Percentiles rank a stretch among this genome's conserved stretches.
Evolutionary conservation across 2,888 invertebrate species (phyloP).

Genomic region (Drosophila mercatorum): DNA sequence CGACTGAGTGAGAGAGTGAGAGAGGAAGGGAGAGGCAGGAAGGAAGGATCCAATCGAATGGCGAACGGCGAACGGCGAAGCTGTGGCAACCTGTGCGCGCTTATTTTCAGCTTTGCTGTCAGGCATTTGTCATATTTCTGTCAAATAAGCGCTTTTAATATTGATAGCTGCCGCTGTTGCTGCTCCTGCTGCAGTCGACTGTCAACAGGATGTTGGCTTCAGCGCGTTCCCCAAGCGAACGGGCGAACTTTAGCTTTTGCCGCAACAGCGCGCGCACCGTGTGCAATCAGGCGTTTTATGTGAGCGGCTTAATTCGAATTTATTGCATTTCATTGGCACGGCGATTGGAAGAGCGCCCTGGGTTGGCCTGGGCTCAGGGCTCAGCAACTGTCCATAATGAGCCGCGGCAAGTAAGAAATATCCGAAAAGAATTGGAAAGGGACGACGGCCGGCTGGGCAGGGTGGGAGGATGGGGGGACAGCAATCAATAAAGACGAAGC

Average conservation of each 20-base stretch:
- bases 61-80: slow-evolving; percentile 11
- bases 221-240: slow-evolving; percentile 55
- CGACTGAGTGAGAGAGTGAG: too few species aligned
- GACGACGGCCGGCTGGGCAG: not conserved
- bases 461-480: not conserved
- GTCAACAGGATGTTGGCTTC: slow-evolving; percentile 77
- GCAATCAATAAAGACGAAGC: slow-evolving; percentile 48
- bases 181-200: slow-evolving; percentile 45
- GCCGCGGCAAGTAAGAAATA: slow-evolving; percentile 53
- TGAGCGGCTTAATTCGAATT: slow-evolving; percentile 78
- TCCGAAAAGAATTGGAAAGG: slow-evolving; percentile 7
- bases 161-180: slow-evolving; percentile 65
- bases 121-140: slow-evolving; percentile 81
- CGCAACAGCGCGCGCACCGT: slow-evolving; percentile 44
- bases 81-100: slow-evolving; percentile 56
- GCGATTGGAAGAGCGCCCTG: slow-evolving; percentile 7
- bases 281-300: slow-evolving; percentile 79
- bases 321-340: slow-evolving; percentile 66
- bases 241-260: slow-evolving; percentile 44
- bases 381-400: slow-evolving; percentile 57
- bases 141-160: slow-evolving; percentile 80
- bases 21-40: not conserved
- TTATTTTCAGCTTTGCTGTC: slow-evolving; percentile 74
- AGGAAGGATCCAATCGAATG: slow-evolving; percentile 19
- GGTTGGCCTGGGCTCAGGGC: not conserved